These are phyloP conservation scores for Drosophila birchii DNA, from an alignment of 2,888 invertebrate species.

Conservation along the genomic window DNA sequence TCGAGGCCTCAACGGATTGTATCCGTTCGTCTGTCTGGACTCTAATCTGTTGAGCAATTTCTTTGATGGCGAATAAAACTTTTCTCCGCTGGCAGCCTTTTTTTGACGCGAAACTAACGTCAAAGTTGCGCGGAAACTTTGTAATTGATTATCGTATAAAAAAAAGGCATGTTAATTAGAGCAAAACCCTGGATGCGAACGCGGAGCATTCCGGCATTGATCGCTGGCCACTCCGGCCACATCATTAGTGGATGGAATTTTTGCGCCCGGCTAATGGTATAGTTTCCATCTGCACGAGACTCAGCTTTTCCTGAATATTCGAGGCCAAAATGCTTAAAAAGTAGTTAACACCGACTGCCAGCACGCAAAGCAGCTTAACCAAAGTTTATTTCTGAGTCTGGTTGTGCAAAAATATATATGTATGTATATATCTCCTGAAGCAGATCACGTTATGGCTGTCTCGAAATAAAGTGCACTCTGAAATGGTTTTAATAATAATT, in stretches of 20 bases:
- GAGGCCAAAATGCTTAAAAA: conserved; percentile 21
- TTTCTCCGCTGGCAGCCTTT: conserved; percentile 10
- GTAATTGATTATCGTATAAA: conserved; percentile 74
- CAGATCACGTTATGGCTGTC: neutral
- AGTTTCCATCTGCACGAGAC: conserved; percentile 49
- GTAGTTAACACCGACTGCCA: conserved; percentile 25
- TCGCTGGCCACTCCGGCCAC: conserved; percentile 36
- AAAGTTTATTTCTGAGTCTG: conserved; percentile 6
- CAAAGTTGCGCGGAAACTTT: conserved; percentile 64
- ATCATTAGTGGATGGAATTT: conserved; percentile 66
- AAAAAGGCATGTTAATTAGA: conserved; percentile 72
- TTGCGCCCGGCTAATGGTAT: conserved; percentile 62
- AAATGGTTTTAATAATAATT: conserved; percentile 2
- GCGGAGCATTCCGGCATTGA: conserved; percentile 30
- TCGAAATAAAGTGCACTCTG: neutral
- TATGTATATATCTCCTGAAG: neutral
- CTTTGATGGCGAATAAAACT: conserved; percentile 60
- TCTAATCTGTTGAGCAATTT: conserved; percentile 60
- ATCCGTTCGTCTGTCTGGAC: conserved; percentile 30
- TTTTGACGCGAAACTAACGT: conserved; percentile 47
- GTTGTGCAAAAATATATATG: neutral
- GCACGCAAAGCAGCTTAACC: conserved; percentile 12
- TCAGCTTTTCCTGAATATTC: neutral
- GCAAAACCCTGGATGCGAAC: conserved; percentile 25
- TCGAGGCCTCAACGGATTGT: conserved; percentile 37